Percentiles rank a stretch among this genome's conserved stretches.
These are phyloP conservation scores for Chlorocebus sabaeus DNA, from an alignment of 2,113 vertebrate species.

Conservation along the genomic window DNA sequence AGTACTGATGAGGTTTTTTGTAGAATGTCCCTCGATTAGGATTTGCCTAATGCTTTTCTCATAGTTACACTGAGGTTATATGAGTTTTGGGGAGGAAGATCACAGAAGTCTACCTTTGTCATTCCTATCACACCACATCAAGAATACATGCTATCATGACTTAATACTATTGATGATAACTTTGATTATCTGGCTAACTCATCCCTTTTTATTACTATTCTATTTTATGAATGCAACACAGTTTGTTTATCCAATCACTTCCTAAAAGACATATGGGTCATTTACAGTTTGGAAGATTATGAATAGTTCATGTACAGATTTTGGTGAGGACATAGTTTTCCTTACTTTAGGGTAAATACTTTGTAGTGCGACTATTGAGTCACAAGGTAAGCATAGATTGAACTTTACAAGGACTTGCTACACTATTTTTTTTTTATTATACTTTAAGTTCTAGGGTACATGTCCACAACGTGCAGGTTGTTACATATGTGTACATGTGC, in stretches of 20 bases:
- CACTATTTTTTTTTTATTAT: not conserved
- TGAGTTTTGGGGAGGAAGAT: not conserved
- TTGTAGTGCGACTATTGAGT: not conserved
- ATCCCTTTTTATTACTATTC: not conserved
- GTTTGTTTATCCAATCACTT: not conserved
- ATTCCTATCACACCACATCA: not conserved
- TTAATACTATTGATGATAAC: not conserved
- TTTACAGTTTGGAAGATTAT: not conserved
- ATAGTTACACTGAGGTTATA: not conserved
- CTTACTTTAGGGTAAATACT: not conserved
- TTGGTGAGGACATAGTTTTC: not conserved
- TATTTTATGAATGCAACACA: not conserved
- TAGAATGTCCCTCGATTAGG: not conserved
- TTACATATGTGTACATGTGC: too few species aligned
- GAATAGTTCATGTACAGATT: not conserved
- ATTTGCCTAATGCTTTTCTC: not conserved
- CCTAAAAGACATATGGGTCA: not conserved
- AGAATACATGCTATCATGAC: not conserved
- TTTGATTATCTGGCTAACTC: not conserved
- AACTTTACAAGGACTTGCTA: not conserved
- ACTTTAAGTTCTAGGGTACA: too few species aligned
- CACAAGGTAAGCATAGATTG: not conserved
- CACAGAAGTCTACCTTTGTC: not conserved
- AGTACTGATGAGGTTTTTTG: not conserved
- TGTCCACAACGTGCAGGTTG: too few species aligned